Evolutionary conservation across 2,113 vertebrate species (phyloP).

Genomic region (Ondatra zibethicus): DNA sequence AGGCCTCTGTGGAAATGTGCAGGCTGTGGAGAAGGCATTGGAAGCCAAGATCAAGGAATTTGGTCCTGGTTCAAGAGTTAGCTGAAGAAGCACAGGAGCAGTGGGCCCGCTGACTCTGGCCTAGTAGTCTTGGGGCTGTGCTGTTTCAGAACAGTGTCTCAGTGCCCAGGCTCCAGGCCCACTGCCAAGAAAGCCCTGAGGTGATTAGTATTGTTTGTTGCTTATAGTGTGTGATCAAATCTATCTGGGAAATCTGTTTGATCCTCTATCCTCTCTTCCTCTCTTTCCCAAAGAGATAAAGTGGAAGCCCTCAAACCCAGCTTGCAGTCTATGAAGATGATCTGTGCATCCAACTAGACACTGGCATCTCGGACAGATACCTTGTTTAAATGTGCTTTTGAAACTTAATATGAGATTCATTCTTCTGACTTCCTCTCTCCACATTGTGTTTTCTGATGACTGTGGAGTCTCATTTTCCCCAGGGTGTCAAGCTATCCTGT

Average conservation of each 20-base stretch:
- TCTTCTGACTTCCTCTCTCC: neutral
- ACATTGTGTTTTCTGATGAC: neutral
- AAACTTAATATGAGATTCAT: neutral
- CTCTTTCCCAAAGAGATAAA: conserved; percentile 56
- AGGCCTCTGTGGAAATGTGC: neutral
- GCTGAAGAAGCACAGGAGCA: neutral
- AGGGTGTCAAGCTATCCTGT: neutral
- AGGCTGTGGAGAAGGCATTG: neutral
- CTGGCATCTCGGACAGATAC: neutral
- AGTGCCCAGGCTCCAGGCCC: neutral
- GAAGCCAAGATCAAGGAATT: neutral
- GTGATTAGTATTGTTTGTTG: neutral
- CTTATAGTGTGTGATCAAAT: neutral
- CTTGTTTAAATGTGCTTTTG: neutral
- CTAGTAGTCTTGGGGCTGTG: neutral
- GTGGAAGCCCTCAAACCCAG: neutral
- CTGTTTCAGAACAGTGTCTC: conserved; percentile 34
- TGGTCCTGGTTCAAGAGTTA: neutral
- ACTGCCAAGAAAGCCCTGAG: conserved; percentile 32
- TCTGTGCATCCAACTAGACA: neutral
- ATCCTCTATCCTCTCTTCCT: neutral
- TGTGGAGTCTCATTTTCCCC: neutral
- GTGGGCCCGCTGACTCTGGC: neutral
- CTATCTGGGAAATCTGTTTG: neutral
- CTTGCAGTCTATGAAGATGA: neutral